Evolutionary conservation across 2,113 vertebrate genomes (phyloP).

Genomic region (Dipodomys ordii): DNA sequence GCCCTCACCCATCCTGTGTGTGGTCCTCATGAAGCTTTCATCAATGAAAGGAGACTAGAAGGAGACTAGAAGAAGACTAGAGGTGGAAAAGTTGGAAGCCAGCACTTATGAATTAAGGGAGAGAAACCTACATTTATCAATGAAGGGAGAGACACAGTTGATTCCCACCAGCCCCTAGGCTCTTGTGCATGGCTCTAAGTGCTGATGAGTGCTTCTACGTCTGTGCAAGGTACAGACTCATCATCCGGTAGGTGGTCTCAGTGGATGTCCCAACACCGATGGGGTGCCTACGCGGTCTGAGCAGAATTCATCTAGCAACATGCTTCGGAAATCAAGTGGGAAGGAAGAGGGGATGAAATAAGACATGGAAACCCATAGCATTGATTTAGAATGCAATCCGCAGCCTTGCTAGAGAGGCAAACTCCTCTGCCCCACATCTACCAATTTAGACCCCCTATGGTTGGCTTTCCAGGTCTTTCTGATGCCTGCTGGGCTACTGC

Average conservation of each 20-base stretch:
- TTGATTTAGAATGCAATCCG: not conserved
- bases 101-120: not conserved
- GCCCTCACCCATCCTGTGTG: too few species aligned
- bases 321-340: not conserved
- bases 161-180: not conserved
- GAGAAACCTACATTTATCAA: not conserved
- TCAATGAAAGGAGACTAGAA: not conserved
- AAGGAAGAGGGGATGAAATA: not conserved
- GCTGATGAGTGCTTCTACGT: too few species aligned
- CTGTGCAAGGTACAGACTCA: not conserved
- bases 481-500: accelerated
- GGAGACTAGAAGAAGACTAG: not conserved
- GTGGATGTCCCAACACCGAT: not conserved
- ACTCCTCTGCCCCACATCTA: too few species aligned
- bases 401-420: not conserved
- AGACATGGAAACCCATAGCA: not conserved
- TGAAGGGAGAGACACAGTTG: not conserved
- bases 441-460: not conserved
- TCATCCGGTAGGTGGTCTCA: accelerated
- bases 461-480: not conserved
- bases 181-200: not conserved
- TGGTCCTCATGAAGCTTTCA: not conserved
- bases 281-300: not conserved
- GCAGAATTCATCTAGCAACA: not conserved
- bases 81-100: not conserved